Base-by-base conservation (phyloP, 2,113 vertebrate species). In the Uria aalge region DNA sequence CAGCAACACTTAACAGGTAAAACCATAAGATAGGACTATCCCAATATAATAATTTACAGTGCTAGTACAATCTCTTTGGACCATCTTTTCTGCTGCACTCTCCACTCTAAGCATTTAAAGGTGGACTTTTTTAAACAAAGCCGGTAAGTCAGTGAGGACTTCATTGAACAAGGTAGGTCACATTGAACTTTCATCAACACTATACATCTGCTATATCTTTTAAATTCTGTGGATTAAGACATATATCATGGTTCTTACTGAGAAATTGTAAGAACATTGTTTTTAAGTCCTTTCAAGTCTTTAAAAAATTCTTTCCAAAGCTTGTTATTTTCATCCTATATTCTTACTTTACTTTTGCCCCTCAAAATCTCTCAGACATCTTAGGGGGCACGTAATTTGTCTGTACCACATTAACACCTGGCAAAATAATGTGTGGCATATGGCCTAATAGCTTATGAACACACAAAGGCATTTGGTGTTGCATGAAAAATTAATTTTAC, bases 401-500 rank as follows among this genome's bases (percentile, higher is more conserved):
- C 57, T 66, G 34, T 50, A 83, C 23, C 18, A 15, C 57, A 29
- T 66, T 76, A 93, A 68, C 55, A 80, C 50, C 85, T 92, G 85
- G 67, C 55, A 94, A 93, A 97, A 85, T 71, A 86, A 67, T 24
- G 13, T 40, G 85, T 85, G 84, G 36, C 91, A 95, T 95, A 93
- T 90, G 67, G 81, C 75, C 67, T 90, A 80, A 90, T 67, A 66
- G 72, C 22, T 72, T 90, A 66, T 69, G n/a, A 94, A 62, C 26
- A 76, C 50, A 88, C 50, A 88, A 62, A 94, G 38, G 59, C 75
- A 80, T 74, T 90, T 92, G 55, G n/a, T 30, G 63, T 74, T 86
- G 47, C 55, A 80, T 90, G 55, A 96, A 83, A 94, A 93, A 82
- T 62, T 90, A 73, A 83, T 79, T 92, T 90, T 34, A 62, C 90